Base-by-base conservation (phyloP, 1,140 invertebrate genomes). In the Triops longicaudatus region DNA sequence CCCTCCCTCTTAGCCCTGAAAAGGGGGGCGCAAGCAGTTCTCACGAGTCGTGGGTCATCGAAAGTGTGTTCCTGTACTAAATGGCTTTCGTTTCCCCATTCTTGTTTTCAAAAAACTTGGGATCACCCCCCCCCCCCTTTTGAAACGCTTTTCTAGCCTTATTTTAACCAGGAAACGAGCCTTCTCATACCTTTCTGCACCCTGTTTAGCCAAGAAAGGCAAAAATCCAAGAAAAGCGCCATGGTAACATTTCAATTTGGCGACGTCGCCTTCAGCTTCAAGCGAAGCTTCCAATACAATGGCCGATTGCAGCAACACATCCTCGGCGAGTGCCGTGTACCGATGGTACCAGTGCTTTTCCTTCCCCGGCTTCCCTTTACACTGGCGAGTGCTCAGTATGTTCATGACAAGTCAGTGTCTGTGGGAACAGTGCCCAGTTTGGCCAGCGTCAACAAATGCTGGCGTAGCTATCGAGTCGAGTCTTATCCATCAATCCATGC, bases 371-470 rank as follows among this genome's bases (percentile, higher is more conserved):
- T 10, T 4, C 50, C 9, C 10, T 22, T 17, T 17, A 6, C 22
- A 63, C 5, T 63, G 6, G 17, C 9, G 14, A 22, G 50, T 63
- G 50, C 7, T 5, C 22, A 6, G 17, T 63, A n/a, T 63, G 50
- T 22, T 63, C 10, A 63, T 63, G 50, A 63, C 14, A 63, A 44
- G 3, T 22, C 7, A 63, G 22, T 17, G 50, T 63, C 22, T 22
- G 50, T 37, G 50, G 44, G 50, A 63, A 14, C 50, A 63, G 50
- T 63, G 22, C 50, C 50, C 50, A 63, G 50, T 63, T 63, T 63
- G 14, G 10, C 50, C 22, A 22, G 7, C 50, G 50, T 63, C 50
- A 10, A 63, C 50, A 63, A 63, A 63, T 63, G 50, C 50, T 63
- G 14, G 17, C 50, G 17, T 63, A 22, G 50, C 50, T 9, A 63